Evolutionary conservation across 2,888 invertebrate species (phyloP).

Genomic region (Calameuta filiformis): DNA sequence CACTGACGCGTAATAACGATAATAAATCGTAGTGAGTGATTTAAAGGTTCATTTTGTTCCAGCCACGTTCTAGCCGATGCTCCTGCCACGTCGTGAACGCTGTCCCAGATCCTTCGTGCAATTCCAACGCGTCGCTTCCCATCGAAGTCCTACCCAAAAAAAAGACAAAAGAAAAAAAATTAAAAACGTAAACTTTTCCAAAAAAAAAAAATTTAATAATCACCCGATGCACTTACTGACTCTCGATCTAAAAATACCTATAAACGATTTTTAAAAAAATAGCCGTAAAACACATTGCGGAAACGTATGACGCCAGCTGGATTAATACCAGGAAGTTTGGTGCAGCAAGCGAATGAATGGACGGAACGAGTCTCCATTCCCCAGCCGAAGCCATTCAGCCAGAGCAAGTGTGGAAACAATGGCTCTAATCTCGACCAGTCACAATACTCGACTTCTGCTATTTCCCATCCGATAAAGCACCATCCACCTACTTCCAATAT

Average conservation of each 20-base stretch:
- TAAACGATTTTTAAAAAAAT: background rate
- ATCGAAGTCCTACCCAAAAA: background rate
- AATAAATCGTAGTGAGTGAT: conserved; percentile 43
- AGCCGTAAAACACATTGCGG: background rate
- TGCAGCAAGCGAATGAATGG: background rate
- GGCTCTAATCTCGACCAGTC: conserved; percentile 42
- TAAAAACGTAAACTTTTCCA: no score
- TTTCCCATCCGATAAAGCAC: conserved; percentile 40
- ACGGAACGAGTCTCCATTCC: conserved; percentile 9
- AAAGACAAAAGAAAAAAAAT: background rate
- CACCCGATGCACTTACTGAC: background rate
- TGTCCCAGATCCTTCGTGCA: background rate
- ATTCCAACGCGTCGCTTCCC: background rate
- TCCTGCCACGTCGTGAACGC: background rate
- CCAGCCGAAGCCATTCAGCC: conserved; percentile 28
- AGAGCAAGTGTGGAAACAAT: conserved; percentile 41
- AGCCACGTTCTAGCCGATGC: background rate
- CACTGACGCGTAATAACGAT: conserved; percentile 43
- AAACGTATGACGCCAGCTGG: background rate
- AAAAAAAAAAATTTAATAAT: background rate
- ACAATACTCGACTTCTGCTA: conserved; percentile 38
- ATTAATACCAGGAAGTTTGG: conserved; percentile 3
- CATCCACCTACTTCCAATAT: conserved; percentile 15
- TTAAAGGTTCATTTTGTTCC: conserved; percentile 22
- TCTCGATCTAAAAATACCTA: background rate